phyloP scores from a whole-genome alignment of 2,113 vertebrate genomes.

The Tinamus guttatus region DNA sequence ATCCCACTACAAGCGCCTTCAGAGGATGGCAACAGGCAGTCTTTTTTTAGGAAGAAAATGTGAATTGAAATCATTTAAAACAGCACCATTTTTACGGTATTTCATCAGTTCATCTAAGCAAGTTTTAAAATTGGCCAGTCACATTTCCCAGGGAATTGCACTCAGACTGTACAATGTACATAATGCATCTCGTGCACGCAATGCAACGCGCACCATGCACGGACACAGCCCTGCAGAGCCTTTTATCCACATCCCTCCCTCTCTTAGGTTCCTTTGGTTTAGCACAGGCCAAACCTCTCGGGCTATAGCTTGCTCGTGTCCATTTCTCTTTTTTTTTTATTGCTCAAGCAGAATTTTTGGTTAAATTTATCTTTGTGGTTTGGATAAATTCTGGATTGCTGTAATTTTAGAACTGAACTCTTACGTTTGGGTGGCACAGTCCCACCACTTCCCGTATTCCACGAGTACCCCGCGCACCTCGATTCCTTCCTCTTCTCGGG shows the following conservation, averaged over 20 bases:
- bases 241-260: not conserved
- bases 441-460: not conserved
- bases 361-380: not conserved
- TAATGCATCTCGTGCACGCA: not conserved
- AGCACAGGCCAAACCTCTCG: not conserved
- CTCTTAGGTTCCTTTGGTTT: not conserved
- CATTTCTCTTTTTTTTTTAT: not conserved
- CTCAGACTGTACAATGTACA: not conserved
- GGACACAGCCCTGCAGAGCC: not conserved
- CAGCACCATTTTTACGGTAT: conserved; percentile 35
- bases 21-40: conserved; percentile 36
- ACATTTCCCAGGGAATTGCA: not conserved
- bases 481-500: not conserved
- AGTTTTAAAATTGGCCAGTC: conserved; percentile 16
- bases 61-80: conserved; percentile 32
- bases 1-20: conserved; percentile 54
- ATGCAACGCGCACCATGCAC: not conserved
- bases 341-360: not conserved
- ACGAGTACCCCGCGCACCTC: not conserved
- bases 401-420: not conserved
- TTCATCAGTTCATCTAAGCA: conserved; percentile 21
- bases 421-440: not conserved
- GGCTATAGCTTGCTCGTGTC: not conserved
- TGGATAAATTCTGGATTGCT: not conserved
- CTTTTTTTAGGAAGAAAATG: conserved; percentile 41